Evolutionary conservation across 2,888 invertebrate species (phyloP), one percentile per base, ranked within the genome.

Genomic region (Dusona sp.): DNA sequence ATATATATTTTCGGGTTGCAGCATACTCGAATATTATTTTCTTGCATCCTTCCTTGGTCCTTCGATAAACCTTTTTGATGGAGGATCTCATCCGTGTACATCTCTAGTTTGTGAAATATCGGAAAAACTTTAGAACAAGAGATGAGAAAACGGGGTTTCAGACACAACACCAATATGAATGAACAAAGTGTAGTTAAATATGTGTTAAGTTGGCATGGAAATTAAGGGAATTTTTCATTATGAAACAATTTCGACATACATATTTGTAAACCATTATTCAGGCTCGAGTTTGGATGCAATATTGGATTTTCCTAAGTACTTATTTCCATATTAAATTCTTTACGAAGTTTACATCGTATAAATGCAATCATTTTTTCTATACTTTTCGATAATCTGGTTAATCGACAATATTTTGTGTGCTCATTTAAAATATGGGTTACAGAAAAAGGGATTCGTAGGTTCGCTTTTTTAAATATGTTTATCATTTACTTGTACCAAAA

Each of bases 21-120:
- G 61, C 29, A 61, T 54, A 36, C 36, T n/a, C 38, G 65, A 65
- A 68, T 29, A 45, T 77, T 77, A 36, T 75, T 84, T 80, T 70
- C 72, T 54, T 65, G 51, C 51, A 75, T 45, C 80, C 9, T 45
- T 38, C 61, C 42, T 16, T 54, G 68, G 75, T 75, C 64, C 70
- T 25, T n/a, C 38, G 22, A 33, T 61, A 38, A 65, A 78, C 45
- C 48, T 73, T 73, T 48, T 36, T 81, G 72, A 85, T 73, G 57
- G 81, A 73, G 54, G 45, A 29, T 70, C 61, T 48, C 45, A 25
- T 70, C 79, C 68, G 42, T 48, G 16, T 45, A 45, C 68, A 51
- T 77, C 70, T 80, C 13, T 16, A 33, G 48, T 72, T 80, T 72
- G 48, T 51, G 70, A 64, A 75, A 45, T 70, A 75, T 74, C n/a